Evolutionary conservation across 2,113 vertebrate genomes (phyloP).

Genomic region (human (Homo sapiens)): DNA sequence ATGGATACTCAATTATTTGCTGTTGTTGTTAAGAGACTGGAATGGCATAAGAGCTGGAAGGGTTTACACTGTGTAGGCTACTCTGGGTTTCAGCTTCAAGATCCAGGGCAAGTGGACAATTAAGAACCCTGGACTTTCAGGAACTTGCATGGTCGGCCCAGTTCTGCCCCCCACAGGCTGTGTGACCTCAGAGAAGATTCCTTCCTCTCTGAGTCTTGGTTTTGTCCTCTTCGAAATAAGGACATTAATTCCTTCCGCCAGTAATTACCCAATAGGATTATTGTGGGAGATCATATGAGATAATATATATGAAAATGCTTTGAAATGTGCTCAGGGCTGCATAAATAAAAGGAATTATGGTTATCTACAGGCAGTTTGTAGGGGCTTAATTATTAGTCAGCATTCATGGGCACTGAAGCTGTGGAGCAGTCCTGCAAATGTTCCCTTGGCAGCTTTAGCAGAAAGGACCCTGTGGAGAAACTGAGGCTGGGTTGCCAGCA

Average conservation of each 20-base stretch:
- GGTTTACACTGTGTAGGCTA: neutral
- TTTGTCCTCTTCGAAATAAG: conserved; percentile 55
- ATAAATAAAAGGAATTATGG: conserved; percentile 70
- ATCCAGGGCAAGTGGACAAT: neutral
- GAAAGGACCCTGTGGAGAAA: conserved; percentile 27
- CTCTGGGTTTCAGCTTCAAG: neutral
- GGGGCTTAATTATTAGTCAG: conserved; percentile 73
- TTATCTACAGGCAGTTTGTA: conserved; percentile 69
- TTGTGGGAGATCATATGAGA: conserved; percentile 61
- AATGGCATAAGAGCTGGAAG: neutral
- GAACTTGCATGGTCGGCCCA: neutral
- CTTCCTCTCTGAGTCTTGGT: conserved; percentile 35
- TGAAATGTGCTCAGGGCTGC: conserved; percentile 66
- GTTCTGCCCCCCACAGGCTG: neutral
- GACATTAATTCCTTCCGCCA: conserved; percentile 52
- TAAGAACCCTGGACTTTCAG: neutral
- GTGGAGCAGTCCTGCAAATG: conserved; percentile 2
- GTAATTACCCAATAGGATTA: conserved; percentile 65
- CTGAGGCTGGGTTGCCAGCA: conserved; percentile 35
- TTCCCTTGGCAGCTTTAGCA: neutral
- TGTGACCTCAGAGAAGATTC: conserved; percentile 43
- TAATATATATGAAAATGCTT: conserved; percentile 68
- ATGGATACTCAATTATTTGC: neutral
- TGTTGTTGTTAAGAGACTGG: neutral
- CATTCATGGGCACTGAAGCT: conserved; percentile 36